Conservation (phyloP, 2,888 invertebrate species). For the Ormyrus nitidulus region DNA sequence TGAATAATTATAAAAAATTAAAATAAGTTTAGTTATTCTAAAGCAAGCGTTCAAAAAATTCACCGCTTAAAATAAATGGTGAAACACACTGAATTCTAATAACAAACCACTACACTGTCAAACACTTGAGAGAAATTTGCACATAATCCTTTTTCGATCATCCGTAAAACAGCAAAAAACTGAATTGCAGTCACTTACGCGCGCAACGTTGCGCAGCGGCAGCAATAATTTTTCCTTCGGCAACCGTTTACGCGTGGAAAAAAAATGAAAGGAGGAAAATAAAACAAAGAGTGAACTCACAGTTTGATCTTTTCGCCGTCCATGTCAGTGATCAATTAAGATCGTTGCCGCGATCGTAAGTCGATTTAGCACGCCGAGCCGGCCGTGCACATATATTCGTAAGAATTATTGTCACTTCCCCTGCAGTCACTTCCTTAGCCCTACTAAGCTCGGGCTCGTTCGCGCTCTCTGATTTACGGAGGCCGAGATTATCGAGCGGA, state of each 20-base stretch:
- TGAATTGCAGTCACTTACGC: neutral
- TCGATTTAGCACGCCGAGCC: conserved; percentile 24
- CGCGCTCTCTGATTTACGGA: neutral
- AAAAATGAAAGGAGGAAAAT: conserved; percentile 1
- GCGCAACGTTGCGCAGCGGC: too few species aligned
- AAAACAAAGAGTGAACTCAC: conserved; percentile 63
- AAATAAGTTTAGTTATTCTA: too few species aligned
- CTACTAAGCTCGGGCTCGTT: neutral
- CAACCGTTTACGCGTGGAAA: too few species aligned
- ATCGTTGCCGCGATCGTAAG: conserved; percentile 45
- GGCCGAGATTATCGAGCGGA: conserved; percentile 46
- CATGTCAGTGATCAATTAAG: conserved; percentile 61
- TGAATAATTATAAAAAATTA: too few species aligned
- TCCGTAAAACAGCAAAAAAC: conserved; percentile 12
- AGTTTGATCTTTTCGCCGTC: conserved; percentile 71
- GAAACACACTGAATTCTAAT: neutral
- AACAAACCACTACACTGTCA: neutral
- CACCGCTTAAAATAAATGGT: neutral
- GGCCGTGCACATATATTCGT: too few species aligned
- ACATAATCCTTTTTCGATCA: conserved; percentile 15
- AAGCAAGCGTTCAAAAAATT: too few species aligned
- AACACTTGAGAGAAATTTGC: neutral
- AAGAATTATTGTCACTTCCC: neutral
- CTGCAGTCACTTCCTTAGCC: neutral
- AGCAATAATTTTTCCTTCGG: too few species aligned